Evolutionary conservation across 2,113 vertebrate species (phyloP).

Genomic region (Larimichthys polyactis): DNA sequence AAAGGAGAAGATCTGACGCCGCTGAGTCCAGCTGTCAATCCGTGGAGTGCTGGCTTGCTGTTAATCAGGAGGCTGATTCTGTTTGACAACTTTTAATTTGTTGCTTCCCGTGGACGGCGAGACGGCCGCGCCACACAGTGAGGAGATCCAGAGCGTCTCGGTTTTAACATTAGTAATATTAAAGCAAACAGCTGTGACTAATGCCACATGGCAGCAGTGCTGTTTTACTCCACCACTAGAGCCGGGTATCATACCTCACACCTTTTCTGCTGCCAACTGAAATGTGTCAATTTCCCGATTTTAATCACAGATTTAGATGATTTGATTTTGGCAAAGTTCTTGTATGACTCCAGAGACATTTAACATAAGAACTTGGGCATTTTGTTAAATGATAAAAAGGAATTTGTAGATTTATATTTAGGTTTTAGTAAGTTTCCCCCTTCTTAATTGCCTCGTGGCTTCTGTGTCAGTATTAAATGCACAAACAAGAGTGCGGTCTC

Average conservation of each 20-base stretch:
- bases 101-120: background rate
- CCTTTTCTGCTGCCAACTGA: background rate
- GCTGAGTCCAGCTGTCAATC: constrained; percentile 43
- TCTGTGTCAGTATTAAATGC: too few relatives aligned
- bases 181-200: background rate
- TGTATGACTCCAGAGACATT: too few relatives aligned
- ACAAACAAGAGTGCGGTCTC: too few relatives aligned
- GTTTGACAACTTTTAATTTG: background rate
- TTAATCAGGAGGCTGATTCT: constrained; percentile 4
- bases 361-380: too few relatives aligned
- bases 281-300: background rate
- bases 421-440: too few relatives aligned
- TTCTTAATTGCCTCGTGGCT: too few relatives aligned
- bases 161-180: background rate
- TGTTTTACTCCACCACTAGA: background rate
- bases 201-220: background rate
- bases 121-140: background rate
- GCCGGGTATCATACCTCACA: background rate
- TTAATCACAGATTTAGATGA: background rate
- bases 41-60: background rate
- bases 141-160: background rate
- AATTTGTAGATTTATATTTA: too few relatives aligned
- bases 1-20: constrained; percentile 17
- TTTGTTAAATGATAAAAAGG: too few relatives aligned
- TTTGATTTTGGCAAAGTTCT: background rate